A percentile compares a stretch with the other conserved stretches of the same genome.
These are phyloP conservation scores for Shargacucullia verbasci DNA, from an alignment of 2,888 invertebrate species.

Conservation along the genomic window DNA sequence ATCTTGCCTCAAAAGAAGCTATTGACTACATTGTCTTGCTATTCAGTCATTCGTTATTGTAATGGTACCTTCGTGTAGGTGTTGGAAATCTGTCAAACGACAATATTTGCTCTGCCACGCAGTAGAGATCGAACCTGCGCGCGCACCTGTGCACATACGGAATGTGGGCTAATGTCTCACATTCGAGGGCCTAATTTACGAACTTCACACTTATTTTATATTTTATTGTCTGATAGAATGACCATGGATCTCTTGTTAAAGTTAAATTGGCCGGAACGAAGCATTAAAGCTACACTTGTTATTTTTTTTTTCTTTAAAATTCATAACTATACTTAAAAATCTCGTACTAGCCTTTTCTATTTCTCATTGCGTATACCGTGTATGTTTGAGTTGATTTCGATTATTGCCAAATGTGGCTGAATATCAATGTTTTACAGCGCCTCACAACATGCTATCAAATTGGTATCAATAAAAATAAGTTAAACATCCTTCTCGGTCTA, in stretches of 20 bases:
- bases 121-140: constrained; percentile 45
- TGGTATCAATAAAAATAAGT: not conserved
- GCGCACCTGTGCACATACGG: constrained; percentile 55
- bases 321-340: too few species aligned
- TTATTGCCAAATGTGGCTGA: too few species aligned
- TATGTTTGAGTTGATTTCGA: too few species aligned
- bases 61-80: constrained; percentile 7
- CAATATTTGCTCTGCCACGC: constrained; percentile 32
- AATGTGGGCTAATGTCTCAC: constrained; percentile 50
- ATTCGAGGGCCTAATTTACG: constrained; percentile 45
- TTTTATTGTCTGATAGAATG: constrained; percentile 8
- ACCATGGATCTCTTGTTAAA: not conserved
- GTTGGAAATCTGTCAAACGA: constrained; percentile 47
- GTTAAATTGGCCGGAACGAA: too few species aligned
- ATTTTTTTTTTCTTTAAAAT: too few species aligned
- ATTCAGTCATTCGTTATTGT: not conserved
- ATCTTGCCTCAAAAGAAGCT: too few species aligned
- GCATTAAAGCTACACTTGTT: too few species aligned
- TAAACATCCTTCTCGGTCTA: not conserved
- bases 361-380: too few species aligned
- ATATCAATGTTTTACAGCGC: too few species aligned
- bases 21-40: not conserved
- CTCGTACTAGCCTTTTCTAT: too few species aligned
- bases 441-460: not conserved
- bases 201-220: constrained; percentile 20